Evolutionary conservation across 2,888 invertebrate species (phyloP), one percentile per base, ranked within the genome.

Genomic region (Lasioglossum leucozonium): DNA sequence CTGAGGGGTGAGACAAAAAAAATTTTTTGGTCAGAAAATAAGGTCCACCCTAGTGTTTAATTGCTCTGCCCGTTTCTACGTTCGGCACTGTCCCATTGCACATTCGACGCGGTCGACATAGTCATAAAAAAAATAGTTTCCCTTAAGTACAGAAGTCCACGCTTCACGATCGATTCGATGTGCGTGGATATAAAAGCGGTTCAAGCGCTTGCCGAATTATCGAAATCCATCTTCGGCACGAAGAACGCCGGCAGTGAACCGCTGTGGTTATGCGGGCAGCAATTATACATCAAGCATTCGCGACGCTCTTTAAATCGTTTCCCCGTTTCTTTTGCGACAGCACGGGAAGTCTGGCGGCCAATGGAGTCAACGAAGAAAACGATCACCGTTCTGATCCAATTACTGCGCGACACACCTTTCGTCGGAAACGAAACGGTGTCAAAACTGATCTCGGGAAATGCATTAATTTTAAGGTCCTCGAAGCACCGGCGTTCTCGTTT

Each of bases 121-220:
- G n/a, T n/a, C n/a, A n/a, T n/a, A n/a, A n/a, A n/a, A n/a, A n/a
- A n/a, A n/a, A n/a, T n/a, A n/a, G n/a, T n/a, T n/a, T n/a, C n/a
- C n/a, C n/a, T n/a, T n/a, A n/a, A n/a, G n/a, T n/a, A n/a, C 40
- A 40, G 37, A 11, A 80, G 81, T 44, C 44, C 44, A n/a, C 51
- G 30, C 6, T 71, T 74, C 82, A 74, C 77, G 76, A 26, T 42
- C 72, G 47, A 65, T n/a, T 40, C 40, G n/a, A 42, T 42, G 42
- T 26, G 16, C 42, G 26, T 40, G 11, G 55, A 55, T 11, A n/a
- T n/a, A n/a, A 11, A 71, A 44, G 26, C 10, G 40, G 69, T 40
- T 40, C 4, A 37, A 67, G 40, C n/a, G 40, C 69, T 40, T n/a
- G 40, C 40, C 40, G 40, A 40, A 40, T 67, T 22, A 40, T 67